Base-by-base conservation (phyloP, 2,113 vertebrate species). In the Carassius gibelio region DNA sequence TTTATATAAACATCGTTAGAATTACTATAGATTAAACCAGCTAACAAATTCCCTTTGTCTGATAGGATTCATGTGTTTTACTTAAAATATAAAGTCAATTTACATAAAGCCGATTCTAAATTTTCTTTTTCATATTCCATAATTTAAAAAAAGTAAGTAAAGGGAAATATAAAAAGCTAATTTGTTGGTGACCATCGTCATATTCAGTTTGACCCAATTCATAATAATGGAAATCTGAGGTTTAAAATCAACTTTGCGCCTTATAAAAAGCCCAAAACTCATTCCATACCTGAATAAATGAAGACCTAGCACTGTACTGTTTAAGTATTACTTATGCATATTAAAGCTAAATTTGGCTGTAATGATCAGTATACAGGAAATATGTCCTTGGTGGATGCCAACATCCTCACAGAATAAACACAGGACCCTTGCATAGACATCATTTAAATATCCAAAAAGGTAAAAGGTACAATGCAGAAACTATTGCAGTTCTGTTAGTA, bases 301-400 rank as follows among this genome's bases (percentile, higher is more conserved):
- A 72, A n/a, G 50, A 76, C 15, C 3, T 19, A 14, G 34, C 23
- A 10, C n/a, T 30, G 48, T 48, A 15, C 68, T 71, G 34, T 55
- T 75, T 52, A 52, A 21, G 26, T 11, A 23, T 57, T 5, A 14
- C 34, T 21, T 36, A 61, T 61, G 19, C 57, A 23, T 79, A 30
- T 66, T 66, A 64, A 64, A 42, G 57, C 59, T 48, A 64, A 26
- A 81, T 81, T 80, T 80, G 78, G 59, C n/a, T 14, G 3, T 38
- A 26, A 59, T 81, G n/a, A 48, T 72, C 57, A 42, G 21, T 8
- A 23, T 6, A 64, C 38, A 81, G 59, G 59, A 81, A 81, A 81
- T 48, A 38, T 26, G n/a, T n/a, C 38, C 5, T 81, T 48, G 59
- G n/a, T 48, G 61, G 52, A 48, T 81, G 38, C 45, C 21, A 80